Percentiles rank a stretch among this genome's conserved stretches.
Conservation (phyloP, 2,113 vertebrate species). For the Apteryx owenii region DNA sequence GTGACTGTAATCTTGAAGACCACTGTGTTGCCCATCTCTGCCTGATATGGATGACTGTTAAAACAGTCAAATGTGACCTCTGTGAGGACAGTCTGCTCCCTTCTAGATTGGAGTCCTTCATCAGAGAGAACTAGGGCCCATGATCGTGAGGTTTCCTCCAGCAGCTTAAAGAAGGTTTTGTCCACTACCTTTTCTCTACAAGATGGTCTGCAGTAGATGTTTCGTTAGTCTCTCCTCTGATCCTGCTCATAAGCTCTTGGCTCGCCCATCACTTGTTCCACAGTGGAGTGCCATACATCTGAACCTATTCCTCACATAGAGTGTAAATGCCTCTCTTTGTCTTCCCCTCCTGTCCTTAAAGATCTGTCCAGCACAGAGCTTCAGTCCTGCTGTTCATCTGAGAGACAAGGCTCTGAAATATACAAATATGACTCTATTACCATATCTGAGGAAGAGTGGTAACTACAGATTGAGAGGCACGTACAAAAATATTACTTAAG, state of each 20-base stretch:
- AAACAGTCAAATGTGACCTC: not conserved
- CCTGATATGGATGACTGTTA: not conserved
- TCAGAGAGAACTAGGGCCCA: not conserved
- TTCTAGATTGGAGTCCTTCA: not conserved
- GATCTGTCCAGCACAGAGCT: not conserved
- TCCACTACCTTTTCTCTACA: not conserved
- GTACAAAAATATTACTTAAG: not conserved
- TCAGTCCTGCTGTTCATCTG: not conserved
- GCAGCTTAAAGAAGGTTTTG: not conserved
- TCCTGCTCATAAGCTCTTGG: not conserved
- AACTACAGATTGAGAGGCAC: not conserved
- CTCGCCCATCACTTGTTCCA: fast-evolving
- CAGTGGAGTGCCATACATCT: not conserved
- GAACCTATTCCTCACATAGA: not conserved
- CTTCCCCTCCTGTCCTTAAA: not conserved
- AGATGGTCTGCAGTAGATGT: not conserved
- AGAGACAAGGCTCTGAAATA: not conserved
- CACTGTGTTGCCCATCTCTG: not conserved
- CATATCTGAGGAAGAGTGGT: not conserved
- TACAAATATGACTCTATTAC: not conserved
- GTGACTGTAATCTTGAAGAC: not conserved
- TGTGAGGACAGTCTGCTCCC: not conserved
- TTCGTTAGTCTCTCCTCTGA: not conserved
- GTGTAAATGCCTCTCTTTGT: not conserved
- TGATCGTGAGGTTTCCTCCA: not conserved